These are phyloP conservation scores for Meiosimyza platycephala DNA, from an alignment of 2,888 invertebrate species.

Conservation along the genomic window DNA sequence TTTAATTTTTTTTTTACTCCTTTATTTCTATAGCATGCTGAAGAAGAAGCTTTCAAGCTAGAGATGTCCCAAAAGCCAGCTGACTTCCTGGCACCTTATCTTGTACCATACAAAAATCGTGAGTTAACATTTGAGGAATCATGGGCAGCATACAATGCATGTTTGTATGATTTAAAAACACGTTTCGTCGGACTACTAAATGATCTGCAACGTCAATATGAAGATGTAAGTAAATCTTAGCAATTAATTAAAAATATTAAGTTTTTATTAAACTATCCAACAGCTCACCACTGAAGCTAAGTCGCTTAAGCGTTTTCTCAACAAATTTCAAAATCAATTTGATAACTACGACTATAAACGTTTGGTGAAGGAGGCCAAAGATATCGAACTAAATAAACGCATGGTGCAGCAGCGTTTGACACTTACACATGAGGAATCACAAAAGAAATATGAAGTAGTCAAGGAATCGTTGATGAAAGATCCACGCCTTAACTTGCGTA, in stretches of 20 bases:
- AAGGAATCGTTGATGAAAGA: constrained; percentile 60
- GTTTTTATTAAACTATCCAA: constrained; percentile 8
- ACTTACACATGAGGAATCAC: constrained; percentile 63
- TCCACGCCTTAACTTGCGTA: constrained; percentile 55
- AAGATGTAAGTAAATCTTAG: constrained; percentile 68
- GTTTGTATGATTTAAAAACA: constrained; percentile 76
- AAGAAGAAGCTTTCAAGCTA: constrained; percentile 63
- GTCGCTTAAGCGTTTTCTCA: constrained; percentile 61
- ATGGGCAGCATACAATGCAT: constrained; percentile 62
- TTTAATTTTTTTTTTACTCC: neutral
- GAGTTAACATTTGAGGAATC: constrained; percentile 57
- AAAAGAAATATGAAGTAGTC: constrained; percentile 63
- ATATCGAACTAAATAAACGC: constrained; percentile 63
- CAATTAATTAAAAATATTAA: neutral
- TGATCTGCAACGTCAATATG: constrained; percentile 74
- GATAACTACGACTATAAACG: constrained; percentile 62
- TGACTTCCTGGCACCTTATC: constrained; percentile 73
- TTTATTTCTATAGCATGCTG: constrained; percentile 52
- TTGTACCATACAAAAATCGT: constrained; percentile 67
- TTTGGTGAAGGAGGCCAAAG: constrained; percentile 59
- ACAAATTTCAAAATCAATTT: constrained; percentile 64
- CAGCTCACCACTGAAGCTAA: constrained; percentile 62
- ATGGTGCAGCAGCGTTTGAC: constrained; percentile 65
- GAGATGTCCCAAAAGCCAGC: constrained; percentile 69
- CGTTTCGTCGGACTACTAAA: constrained; percentile 74